These are phyloP conservation scores for Eremobia ochroleuca DNA, from an alignment of 2,888 invertebrate genomes.

Conservation along the genomic window DNA sequence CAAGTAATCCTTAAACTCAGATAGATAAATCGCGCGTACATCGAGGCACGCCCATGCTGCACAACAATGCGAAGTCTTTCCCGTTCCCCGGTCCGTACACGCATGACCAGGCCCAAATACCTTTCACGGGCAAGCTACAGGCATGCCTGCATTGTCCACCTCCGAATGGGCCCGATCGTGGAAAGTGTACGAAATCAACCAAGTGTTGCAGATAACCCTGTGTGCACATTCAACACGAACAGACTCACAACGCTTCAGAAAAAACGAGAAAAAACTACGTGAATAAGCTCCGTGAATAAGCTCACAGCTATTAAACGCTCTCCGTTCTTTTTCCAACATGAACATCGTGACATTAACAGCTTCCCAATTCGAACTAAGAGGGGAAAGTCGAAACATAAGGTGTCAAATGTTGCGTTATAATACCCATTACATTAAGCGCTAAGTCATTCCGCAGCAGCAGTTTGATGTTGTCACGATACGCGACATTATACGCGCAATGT, in stretches of 20 bases:
- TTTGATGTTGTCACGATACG: slow-evolving; percentile 61
- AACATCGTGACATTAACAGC: slow-evolving; percentile 50
- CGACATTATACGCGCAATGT: slow-evolving; percentile 65
- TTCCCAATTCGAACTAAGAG: slow-evolving; percentile 44
- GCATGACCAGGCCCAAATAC: slow-evolving; percentile 35
- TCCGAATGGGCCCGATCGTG: neutral
- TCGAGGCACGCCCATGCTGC: neutral
- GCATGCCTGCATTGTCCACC: slow-evolving; percentile 28
- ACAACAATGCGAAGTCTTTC: slow-evolving; percentile 22
- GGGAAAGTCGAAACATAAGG: slow-evolving; percentile 54
- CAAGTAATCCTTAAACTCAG: neutral
- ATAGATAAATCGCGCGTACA: neutral
- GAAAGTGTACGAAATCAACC: slow-evolving; percentile 26
- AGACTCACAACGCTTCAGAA: slow-evolving; percentile 6
- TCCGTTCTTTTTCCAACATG: slow-evolving; percentile 34
- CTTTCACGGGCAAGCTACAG: slow-evolving; percentile 8
- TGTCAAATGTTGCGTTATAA: slow-evolving; percentile 65
- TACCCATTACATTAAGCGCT: slow-evolving; percentile 56
- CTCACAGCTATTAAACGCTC: slow-evolving; percentile 38
- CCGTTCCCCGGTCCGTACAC: slow-evolving; percentile 4
- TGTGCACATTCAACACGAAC: slow-evolving; percentile 19
- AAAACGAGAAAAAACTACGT: slow-evolving; percentile 26
- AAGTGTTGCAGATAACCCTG: slow-evolving; percentile 20
- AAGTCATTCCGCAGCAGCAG: slow-evolving; percentile 59
- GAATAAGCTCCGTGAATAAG: slow-evolving; percentile 22